These are phyloP conservation scores for Torymus tubicola DNA, from an alignment of 2,888 invertebrate genomes.

Conservation along the genomic window DNA sequence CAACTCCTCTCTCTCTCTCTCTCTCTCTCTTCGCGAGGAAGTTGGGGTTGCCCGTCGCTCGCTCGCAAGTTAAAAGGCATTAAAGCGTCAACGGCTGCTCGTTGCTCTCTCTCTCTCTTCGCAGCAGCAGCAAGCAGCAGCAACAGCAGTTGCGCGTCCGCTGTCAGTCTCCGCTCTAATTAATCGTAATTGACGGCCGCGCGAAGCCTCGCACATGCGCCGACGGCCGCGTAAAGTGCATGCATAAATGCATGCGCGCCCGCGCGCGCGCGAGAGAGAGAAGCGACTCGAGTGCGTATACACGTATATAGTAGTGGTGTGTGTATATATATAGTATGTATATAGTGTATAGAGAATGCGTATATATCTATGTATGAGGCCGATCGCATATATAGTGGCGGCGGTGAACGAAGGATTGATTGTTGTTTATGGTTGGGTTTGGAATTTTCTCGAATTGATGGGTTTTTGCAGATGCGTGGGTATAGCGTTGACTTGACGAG, in stretches of 20 bases:
- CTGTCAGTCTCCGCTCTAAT: conserved; percentile 76
- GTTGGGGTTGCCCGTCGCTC: conserved; percentile 28
- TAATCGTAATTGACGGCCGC: conserved; percentile 75
- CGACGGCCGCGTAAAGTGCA: conserved; percentile 40
- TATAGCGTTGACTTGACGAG: neutral
- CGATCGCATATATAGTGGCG: too few relatives aligned
- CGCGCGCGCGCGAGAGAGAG: neutral
- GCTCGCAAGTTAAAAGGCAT: conserved; percentile 48
- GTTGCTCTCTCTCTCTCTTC: conserved; percentile 4
- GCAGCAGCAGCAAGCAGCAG: neutral
- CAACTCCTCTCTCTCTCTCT: too few relatives aligned
- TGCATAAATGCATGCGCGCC: conserved; percentile 42
- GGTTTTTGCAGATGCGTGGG: conserved; percentile 1
- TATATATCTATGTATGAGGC: too few relatives aligned
- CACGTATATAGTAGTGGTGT: too few relatives aligned
- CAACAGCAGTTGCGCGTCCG: conserved; percentile 62
- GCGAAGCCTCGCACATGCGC: conserved; percentile 54
- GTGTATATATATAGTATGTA: too few relatives aligned
- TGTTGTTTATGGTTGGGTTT: neutral
- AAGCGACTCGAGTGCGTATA: neutral
- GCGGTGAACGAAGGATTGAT: neutral
- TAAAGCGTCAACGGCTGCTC: conserved; percentile 49
- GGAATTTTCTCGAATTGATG: neutral
- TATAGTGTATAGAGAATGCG: too few relatives aligned
- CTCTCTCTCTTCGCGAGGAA: conserved; percentile 26